Percentiles rank a stretch among this genome's conserved stretches.
Conservation (phyloP, 1,140 invertebrate species). For the Cataglyphis hispanica region DNA sequence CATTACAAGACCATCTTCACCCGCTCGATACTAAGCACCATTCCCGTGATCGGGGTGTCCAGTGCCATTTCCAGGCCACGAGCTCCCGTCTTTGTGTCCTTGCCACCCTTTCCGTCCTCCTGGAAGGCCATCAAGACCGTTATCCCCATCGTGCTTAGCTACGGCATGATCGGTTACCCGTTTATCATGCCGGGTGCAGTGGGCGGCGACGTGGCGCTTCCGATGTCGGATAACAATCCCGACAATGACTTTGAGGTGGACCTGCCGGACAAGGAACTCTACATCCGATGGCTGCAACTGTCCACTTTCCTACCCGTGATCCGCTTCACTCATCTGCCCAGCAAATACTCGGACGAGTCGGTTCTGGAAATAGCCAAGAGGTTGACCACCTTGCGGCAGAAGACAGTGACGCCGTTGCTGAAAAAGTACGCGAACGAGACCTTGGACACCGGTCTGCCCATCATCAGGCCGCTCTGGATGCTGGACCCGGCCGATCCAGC, state of each 20-base stretch:
- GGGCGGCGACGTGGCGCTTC: conserved; percentile 92
- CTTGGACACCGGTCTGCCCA: conserved; percentile 92
- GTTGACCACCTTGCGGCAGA: conserved; percentile 91
- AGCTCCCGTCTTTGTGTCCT: conserved; percentile 94
- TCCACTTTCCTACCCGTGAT: conserved; percentile 97
- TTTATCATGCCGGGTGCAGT: conserved; percentile 97
- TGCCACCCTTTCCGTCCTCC: conserved; percentile 94
- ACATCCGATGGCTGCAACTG: conserved; percentile 97
- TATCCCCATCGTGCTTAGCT: conserved; percentile 94
- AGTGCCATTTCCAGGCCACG: conserved; percentile 93
- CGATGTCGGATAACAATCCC: conserved; percentile 87
- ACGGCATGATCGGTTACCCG: conserved; percentile 95
- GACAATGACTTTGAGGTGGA: conserved; percentile 87
- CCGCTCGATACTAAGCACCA: conserved; percentile 88
- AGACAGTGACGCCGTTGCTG: conserved; percentile 91
- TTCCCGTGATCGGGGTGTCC: conserved; percentile 93
- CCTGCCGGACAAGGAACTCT: conserved; percentile 94
- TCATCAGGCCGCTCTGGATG: conserved; percentile 97
- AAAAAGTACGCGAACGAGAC: conserved; percentile 92
- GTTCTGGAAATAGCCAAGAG: conserved; percentile 92
- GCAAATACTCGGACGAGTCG: conserved; percentile 93
- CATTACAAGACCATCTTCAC: conserved; percentile 92
- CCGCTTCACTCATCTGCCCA: conserved; percentile 94
- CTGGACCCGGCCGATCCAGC: conserved; percentile 93
- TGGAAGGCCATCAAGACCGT: conserved; percentile 95